A percentile compares a stretch with the other conserved stretches of the same genome.
phyloP scores from a whole-genome alignment of 37 sponge, comb jelly and placozoan species.

The Beroe forskalii region DNA sequence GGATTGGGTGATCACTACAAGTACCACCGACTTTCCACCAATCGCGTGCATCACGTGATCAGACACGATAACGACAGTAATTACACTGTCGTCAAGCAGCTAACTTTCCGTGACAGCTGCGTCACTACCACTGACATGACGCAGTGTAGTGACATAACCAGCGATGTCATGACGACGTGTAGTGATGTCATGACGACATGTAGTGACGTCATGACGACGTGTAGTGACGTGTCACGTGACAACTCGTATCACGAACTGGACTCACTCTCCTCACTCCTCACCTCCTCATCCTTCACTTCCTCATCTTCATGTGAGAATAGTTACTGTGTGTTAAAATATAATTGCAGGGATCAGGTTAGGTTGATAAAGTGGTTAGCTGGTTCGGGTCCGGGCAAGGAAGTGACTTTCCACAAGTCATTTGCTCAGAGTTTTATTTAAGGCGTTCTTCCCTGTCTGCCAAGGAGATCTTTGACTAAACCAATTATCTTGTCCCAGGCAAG shows the following conservation, averaged over 20 bases:
- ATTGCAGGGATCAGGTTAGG: no score
- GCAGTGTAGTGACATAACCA: neutral
- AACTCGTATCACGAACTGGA: neutral
- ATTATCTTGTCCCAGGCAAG: no score
- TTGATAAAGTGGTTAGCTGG: no score
- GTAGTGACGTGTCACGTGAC: neutral
- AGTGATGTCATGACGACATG: neutral
- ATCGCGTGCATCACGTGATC: neutral
- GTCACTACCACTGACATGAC: no score
- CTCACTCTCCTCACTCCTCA: neutral
- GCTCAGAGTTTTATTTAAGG: no score
- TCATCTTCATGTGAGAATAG: neutral
- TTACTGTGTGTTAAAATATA: no score
- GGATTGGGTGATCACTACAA: neutral
- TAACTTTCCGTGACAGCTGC: slow-evolving; percentile 5
- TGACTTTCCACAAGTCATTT: no score
- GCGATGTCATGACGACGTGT: neutral
- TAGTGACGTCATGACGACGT: slow-evolving; percentile 11
- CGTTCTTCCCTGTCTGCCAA: no score
- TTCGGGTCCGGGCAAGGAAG: no score
- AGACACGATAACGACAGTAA: neutral
- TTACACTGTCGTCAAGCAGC: neutral
- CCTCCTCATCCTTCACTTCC: slow-evolving; percentile 16
- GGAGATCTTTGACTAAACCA: no score
- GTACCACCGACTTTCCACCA: neutral